phyloP scores from a whole-genome alignment of 2,113 vertebrate species.

The Parus major region DNA sequence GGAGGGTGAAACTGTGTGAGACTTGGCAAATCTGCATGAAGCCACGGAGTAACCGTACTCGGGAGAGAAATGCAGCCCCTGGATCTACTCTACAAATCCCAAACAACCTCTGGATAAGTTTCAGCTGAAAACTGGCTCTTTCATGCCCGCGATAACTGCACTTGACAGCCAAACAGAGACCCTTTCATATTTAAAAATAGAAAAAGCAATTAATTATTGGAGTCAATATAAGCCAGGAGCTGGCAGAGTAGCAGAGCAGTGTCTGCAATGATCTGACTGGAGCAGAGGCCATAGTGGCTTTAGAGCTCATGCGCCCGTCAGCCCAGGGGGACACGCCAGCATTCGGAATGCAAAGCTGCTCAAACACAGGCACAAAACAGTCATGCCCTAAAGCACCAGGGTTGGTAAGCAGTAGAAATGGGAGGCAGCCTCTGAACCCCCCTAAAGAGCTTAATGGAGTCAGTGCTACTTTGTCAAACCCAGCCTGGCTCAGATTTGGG shows the following conservation, averaged over 20 bases:
- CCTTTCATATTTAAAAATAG: constrained; percentile 58
- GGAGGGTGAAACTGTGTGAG: background rate
- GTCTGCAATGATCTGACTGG: background rate
- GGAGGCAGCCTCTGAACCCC: background rate
- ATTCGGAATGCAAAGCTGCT: background rate
- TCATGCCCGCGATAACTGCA: background rate
- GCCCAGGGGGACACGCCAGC: background rate
- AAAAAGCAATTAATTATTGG: constrained; percentile 41
- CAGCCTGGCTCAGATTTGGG: background rate
- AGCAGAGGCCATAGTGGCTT: background rate
- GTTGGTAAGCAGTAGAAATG: background rate
- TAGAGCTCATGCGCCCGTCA: rapidly evolving
- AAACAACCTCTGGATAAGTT: constrained; percentile 21
- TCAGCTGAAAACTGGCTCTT: constrained; percentile 22
- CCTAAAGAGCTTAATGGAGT: background rate
- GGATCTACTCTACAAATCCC: background rate
- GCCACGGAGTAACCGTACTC: rapidly evolving
- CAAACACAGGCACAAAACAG: background rate
- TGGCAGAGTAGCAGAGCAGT: background rate
- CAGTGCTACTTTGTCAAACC: background rate
- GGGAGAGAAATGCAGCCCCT: background rate
- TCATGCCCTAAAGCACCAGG: rapidly evolving
- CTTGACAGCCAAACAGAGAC: constrained; percentile 37
- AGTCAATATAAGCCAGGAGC: background rate
- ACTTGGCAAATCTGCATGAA: background rate